phyloP scores from a whole-genome alignment of 2,888 invertebrate species.

The Ormyrus labotus region DNA sequence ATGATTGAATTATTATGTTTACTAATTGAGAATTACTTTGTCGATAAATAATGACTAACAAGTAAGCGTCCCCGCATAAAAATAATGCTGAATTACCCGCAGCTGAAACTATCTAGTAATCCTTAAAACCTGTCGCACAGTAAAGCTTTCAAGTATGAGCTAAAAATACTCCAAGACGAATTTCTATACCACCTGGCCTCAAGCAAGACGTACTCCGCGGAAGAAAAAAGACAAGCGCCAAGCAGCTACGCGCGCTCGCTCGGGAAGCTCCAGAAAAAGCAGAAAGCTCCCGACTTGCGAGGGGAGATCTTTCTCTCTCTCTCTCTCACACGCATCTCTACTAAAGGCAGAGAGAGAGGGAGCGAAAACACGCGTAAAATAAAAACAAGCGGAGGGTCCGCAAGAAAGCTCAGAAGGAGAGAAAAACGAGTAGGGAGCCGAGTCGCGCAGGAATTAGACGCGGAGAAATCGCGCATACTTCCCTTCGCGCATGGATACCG shows the following conservation, averaged over 20 bases:
- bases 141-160: too few species aligned
- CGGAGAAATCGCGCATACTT: conserved; percentile 20
- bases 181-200: conserved; percentile 30
- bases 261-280: too few species aligned
- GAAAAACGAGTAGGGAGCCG: not conserved
- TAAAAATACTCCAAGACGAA: not conserved
- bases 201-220: not conserved
- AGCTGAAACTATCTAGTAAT: too few species aligned
- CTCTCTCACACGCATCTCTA: not conserved
- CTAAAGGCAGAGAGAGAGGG: not conserved
- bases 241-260: too few species aligned
- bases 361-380: not conserved
- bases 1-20: too few species aligned
- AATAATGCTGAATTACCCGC: too few species aligned
- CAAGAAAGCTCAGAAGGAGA: not conserved
- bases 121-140: too few species aligned
- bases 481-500: not conserved
- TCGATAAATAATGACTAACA: too few species aligned
- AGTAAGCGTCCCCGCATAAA: too few species aligned
- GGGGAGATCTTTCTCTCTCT: too few species aligned
- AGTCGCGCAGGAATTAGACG: conserved; percentile 16
- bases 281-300: too few species aligned
- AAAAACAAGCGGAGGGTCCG: not conserved
- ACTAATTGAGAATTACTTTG: too few species aligned
- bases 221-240: not conserved